phyloP scores from a whole-genome alignment of 2,113 vertebrate genomes.

The Hippocampus zosterae region DNA sequence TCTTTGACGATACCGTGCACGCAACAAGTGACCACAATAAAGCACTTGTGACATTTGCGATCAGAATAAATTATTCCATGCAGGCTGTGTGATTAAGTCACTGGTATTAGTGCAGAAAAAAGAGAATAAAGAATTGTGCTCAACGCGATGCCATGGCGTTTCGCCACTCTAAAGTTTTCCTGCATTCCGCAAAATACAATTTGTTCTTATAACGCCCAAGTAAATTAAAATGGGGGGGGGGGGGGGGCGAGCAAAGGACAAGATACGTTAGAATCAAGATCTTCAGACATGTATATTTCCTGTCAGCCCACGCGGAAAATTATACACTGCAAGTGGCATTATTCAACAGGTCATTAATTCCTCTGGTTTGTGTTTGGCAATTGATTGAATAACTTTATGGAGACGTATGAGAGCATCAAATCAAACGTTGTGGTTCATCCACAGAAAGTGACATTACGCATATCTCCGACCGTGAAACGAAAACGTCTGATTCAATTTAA shows the following conservation, averaged over 20 bases:
- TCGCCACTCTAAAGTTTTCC: background rate
- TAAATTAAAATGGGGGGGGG: background rate
- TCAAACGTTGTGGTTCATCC: background rate
- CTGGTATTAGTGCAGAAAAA: background rate
- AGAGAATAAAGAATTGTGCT: background rate
- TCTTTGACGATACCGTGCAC: conserved; percentile 23
- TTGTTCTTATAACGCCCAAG: background rate
- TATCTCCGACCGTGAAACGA: background rate
- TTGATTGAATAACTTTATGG: conserved; percentile 18
- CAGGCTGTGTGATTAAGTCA: background rate
- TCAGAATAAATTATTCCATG: conserved; percentile 23
- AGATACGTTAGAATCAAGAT: background rate
- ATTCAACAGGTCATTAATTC: background rate
- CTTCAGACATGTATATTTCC: background rate
- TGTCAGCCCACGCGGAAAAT: background rate
- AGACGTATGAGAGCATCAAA: conserved; percentile 3
- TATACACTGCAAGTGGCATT: background rate
- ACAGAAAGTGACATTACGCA: background rate
- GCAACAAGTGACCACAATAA: conserved; percentile 36
- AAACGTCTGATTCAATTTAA: background rate
- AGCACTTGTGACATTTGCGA: conserved; percentile 43
- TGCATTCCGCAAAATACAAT: background rate
- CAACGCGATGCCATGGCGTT: background rate
- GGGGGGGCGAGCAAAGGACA: background rate
- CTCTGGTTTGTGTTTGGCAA: conserved; percentile 9